Percentiles rank a stretch among this genome's conserved stretches.
phyloP scores from a whole-genome alignment of 2,797 vertebrate species.

The Phoebastria nigripes region DNA sequence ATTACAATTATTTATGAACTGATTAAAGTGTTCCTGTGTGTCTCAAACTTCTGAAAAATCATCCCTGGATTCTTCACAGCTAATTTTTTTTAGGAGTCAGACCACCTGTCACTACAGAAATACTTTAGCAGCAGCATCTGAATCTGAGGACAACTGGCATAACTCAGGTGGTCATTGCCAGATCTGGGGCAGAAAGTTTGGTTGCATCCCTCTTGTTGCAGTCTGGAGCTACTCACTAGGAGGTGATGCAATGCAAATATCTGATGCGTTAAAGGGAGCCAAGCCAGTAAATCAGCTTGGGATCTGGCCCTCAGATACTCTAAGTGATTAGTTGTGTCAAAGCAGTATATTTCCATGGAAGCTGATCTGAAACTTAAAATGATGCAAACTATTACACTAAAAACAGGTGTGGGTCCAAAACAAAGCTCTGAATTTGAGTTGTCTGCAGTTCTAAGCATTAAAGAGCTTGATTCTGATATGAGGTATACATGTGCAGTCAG shows the following conservation, averaged over 20 bases:
- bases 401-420: neutral
- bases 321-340: neutral
- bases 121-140: neutral
- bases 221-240: neutral
- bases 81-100: neutral
- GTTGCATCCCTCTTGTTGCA: neutral
- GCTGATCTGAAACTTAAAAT: neutral
- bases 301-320: neutral
- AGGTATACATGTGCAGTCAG: neutral
- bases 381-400: neutral
- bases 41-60: neutral
- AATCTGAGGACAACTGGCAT: neutral
- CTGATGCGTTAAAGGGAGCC: neutral
- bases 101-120: neutral
- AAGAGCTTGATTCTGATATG: neutral
- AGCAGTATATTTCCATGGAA: neutral
- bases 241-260: neutral
- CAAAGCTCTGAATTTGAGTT: neutral
- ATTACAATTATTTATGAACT: neutral
- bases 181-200: neutral
- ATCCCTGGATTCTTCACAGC: neutral
- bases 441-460: neutral
- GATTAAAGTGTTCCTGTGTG: neutral
- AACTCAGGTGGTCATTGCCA: neutral
- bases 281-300: neutral